Evolutionary conservation across 1,140 invertebrate genomes (phyloP).

Genomic region (Drosophila arawakana): DNA sequence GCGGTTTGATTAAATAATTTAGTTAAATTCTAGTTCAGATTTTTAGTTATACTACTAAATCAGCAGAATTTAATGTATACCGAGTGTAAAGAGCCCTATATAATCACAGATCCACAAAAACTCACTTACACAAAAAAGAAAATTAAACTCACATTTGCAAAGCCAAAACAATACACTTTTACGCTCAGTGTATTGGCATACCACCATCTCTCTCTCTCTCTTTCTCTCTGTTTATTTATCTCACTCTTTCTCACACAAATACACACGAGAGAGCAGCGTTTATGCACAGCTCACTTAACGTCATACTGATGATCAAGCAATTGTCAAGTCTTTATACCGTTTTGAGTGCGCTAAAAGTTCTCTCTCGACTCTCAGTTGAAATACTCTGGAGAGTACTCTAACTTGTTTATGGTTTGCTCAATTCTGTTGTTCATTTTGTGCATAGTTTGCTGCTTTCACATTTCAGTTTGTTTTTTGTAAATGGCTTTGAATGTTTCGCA

Average conservation of each 20-base stretch:
- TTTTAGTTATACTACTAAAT: too few species aligned
- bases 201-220: background rate
- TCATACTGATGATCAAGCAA: background rate
- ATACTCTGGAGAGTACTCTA: slow-evolving; percentile 19
- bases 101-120: slow-evolving; percentile 4
- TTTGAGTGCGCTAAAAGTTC: background rate
- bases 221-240: background rate
- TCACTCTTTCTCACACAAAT: background rate
- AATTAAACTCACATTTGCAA: background rate
- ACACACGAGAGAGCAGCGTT: slow-evolving; percentile 7
- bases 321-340: background rate
- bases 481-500: slow-evolving; percentile 72
- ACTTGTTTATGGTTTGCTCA: slow-evolving; percentile 32
- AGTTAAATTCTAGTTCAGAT: too few species aligned
- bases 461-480: slow-evolving; percentile 19
- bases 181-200: slow-evolving; percentile 11
- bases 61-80: background rate
- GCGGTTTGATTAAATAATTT: too few species aligned
- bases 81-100: background rate
- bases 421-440: slow-evolving; percentile 28
- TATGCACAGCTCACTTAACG: slow-evolving; percentile 8
- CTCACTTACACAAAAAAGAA: background rate
- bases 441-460: slow-evolving; percentile 28
- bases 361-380: background rate
- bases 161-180: slow-evolving; percentile 2